Evolutionary conservation across 2,113 vertebrate species (phyloP), one percentile per base, ranked within the genome.

Genomic region (Hassar affinis): DNA sequence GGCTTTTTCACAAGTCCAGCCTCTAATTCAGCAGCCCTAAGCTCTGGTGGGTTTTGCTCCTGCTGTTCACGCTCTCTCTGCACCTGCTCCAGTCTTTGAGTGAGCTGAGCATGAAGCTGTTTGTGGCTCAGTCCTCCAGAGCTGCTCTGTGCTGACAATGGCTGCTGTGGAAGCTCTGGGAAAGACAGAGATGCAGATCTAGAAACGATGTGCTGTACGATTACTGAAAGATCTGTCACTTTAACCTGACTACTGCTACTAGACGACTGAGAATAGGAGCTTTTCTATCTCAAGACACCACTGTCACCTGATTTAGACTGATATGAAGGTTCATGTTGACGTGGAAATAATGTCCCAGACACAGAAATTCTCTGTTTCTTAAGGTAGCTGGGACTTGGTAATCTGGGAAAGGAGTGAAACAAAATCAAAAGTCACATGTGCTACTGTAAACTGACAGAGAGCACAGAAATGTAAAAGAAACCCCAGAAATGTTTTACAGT

Each of bases 291-390:
- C 14, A 51, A 51, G 30, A n/a, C 79, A 27, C 14, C 12, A 27
- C 25, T 4, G 10, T 90, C 88, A 94, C 93, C 91, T 74, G 85
- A 83, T 84, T 62, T 84, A 59, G 85, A 64, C 35, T 82, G 30
- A 74, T 27, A 68, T 0, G 56, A 54, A 45, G 33, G 7, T 56
- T 85, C 82, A 86, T 87, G 92, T 83, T 91, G 90, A 51, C 82
- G 90, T 17, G 90, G 86, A 78, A 92, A 89, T 78, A 91, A 33
- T 80, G 92, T 88, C 68, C 92, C 90, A 74, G 91, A 89, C 76
- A 92, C 84, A 38, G 93, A 94, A 1, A 74, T 38, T 87, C 90
- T 93, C 35, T 20, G 88, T 84, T 87, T 88, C 27, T 81, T 84
- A 52, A 47, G 22, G 30, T 20, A 47, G 38, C 38, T 57, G 30